Conservation (phyloP, 2,113 vertebrate species). For the Sigmodon hispidus region DNA sequence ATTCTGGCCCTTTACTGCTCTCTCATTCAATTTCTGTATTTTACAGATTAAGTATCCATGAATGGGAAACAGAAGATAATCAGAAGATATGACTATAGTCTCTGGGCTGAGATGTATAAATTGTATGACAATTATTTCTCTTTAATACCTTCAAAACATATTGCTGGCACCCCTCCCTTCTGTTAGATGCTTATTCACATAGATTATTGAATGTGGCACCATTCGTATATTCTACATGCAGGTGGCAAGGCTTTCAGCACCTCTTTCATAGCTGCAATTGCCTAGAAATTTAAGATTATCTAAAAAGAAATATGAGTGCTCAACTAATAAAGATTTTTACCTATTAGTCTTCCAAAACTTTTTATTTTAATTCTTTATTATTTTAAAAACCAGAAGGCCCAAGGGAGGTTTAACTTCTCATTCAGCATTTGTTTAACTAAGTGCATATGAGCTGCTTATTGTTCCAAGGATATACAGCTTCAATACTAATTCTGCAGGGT, state of each 20-base stretch:
- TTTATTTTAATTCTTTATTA: constrained; percentile 46
- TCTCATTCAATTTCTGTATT: too few relatives aligned
- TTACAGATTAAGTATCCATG: too few relatives aligned
- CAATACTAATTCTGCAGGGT: neutral
- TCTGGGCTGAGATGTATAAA: too few relatives aligned
- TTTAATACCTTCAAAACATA: neutral
- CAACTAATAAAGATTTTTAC: constrained; percentile 14
- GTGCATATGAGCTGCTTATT: neutral
- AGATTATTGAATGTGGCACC: constrained; percentile 45
- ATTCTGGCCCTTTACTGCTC: constrained; percentile 13
- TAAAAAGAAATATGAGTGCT: constrained; percentile 23
- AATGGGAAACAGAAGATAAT: too few relatives aligned
- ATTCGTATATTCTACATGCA: neutral
- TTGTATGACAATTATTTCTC: too few relatives aligned
- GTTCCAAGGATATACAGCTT: neutral
- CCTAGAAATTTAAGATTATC: constrained; percentile 33
- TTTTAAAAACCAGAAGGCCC: neutral
- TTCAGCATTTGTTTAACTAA: neutral
- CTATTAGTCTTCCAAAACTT: constrained; percentile 35
- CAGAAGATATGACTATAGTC: too few relatives aligned
- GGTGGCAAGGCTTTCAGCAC: neutral
- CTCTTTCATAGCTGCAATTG: constrained; percentile 24
- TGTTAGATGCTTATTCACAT: constrained; percentile 33
- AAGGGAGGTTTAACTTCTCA: neutral
- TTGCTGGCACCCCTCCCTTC: constrained; percentile 15